A percentile compares a stretch with the other conserved stretches of the same genome.
Evolutionary conservation across 2,797 vertebrate genomes (phyloP).

Genomic region (Girardinus metallicus): DNA sequence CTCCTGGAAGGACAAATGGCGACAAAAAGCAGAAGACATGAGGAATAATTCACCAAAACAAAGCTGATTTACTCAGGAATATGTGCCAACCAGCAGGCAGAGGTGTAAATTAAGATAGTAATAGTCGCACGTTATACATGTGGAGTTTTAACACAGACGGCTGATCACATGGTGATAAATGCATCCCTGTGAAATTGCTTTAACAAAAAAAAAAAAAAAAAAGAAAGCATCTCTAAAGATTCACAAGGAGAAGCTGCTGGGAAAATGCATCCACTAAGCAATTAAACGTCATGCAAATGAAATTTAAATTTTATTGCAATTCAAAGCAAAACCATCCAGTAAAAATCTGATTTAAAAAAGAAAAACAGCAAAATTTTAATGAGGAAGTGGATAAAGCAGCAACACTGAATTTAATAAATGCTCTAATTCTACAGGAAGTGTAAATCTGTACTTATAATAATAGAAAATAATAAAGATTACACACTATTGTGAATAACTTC

Average conservation of each 20-base stretch:
- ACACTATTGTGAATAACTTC: background rate
- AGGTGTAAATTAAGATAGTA: conserved; percentile 53
- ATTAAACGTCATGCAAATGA: conserved; percentile 68
- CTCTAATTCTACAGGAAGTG: conserved; percentile 34
- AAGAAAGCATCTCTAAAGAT: conserved; percentile 70
- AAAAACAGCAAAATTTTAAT: conserved; percentile 42
- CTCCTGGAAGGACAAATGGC: conserved; percentile 60
- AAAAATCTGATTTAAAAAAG: conserved; percentile 38
- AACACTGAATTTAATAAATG: conserved; percentile 31
- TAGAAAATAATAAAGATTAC: background rate
- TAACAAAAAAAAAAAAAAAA: conserved; percentile 66
- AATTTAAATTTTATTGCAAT: conserved; percentile 62
- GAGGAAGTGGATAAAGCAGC: conserved; percentile 38
- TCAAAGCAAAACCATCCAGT: conserved; percentile 54
- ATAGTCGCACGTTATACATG: conserved; percentile 47
- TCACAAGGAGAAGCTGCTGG: conserved; percentile 57
- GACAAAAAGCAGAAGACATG: conserved; percentile 35
- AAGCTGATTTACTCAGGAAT: conserved; percentile 31
- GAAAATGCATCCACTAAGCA: conserved; percentile 71
- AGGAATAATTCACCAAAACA: conserved; percentile 49
- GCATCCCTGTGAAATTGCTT: conserved; percentile 59
- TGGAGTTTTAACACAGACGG: conserved; percentile 52
- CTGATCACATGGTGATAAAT: conserved; percentile 63
- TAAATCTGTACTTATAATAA: background rate
- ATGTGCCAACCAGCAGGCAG: conserved; percentile 31